A percentile compares a stretch with the other conserved stretches of the same genome.
These are phyloP conservation scores for Dicrurus megarhynchus DNA, from an alignment of 2,113 vertebrate genomes.

Conservation along the genomic window DNA sequence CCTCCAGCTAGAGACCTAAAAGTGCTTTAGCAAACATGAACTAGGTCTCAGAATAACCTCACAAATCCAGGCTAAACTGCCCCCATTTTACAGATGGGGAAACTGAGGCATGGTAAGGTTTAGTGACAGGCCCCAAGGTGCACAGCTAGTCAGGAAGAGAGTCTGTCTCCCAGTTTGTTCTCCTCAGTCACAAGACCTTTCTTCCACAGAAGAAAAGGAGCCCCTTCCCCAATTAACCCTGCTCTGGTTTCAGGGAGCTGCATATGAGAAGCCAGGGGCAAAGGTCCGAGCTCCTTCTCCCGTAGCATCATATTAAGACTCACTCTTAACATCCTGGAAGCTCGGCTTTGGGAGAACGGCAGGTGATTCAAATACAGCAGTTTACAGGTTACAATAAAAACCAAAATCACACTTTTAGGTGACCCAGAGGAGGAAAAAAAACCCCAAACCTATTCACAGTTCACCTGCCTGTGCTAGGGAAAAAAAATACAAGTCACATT, in stretches of 20 bases:
- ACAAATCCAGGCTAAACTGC: not conserved
- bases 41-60: not conserved
- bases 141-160: not conserved
- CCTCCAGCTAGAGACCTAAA: not conserved
- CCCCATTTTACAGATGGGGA: constrained; percentile 27
- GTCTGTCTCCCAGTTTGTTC: not conserved
- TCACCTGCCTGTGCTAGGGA: constrained; percentile 59
- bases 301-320: not conserved
- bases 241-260: not conserved
- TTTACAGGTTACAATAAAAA: constrained; percentile 66
- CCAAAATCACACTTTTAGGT: constrained; percentile 26
- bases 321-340: not conserved
- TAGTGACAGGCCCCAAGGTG: not conserved
- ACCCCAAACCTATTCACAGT: constrained; percentile 25
- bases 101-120: constrained; percentile 9
- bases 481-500: constrained; percentile 16
- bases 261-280: not conserved
- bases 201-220: not conserved
- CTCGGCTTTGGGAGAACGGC: constrained; percentile 13
- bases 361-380: constrained; percentile 74
- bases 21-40: not conserved
- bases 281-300: not conserved
- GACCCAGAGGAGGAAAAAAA: not conserved
- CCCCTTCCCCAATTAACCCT: not conserved
- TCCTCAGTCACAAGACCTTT: not conserved